Conservation (phyloP, 2,888 invertebrate species). For the Aspidiotus rigidus region DNA sequence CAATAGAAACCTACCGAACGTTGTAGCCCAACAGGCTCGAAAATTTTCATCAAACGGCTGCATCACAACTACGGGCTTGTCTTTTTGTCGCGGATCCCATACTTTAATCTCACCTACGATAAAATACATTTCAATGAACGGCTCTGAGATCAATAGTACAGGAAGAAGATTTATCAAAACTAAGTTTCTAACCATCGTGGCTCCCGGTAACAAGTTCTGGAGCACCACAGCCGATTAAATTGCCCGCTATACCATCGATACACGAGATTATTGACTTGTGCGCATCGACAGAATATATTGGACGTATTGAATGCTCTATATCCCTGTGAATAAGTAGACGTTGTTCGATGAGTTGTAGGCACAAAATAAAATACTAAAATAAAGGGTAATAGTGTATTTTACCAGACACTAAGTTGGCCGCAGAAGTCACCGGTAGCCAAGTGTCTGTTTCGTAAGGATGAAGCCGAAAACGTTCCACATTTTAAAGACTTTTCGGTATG, state of each 20-base stretch:
- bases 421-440: conserved; percentile 86
- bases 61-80: conserved; percentile 81
- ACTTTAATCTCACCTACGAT: conserved; percentile 58
- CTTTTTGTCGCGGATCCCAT: conserved; percentile 89
- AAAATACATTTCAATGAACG: background rate
- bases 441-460: conserved; percentile 65
- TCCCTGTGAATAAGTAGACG: conserved; percentile 53
- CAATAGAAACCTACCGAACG: conserved; percentile 54
- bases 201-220: conserved; percentile 93
- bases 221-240: conserved; percentile 69
- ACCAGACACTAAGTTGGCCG: conserved; percentile 77
- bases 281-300: conserved; percentile 67
- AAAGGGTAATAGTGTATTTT: conserved; percentile 34
- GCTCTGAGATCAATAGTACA: too few species aligned
- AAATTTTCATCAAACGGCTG: conserved; percentile 61
- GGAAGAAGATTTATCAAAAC: too few species aligned
- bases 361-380: background rate
- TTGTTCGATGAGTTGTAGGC: background rate
- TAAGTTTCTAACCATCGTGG: conserved; percentile 60
- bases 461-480: conserved; percentile 88
- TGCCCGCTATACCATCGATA: conserved; percentile 83
- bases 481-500: conserved; percentile 55
- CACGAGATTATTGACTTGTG: conserved; percentile 81
- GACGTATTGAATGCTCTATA: conserved; percentile 60
- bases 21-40: conserved; percentile 89